Conservation (phyloP, 1,140 invertebrate species). For the Caenorhabditis elegans region WBcel235 BX284602.5:10615501-10616000, state of each 20-base stretch:
- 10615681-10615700: conserved; percentile 17
- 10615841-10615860: background rate
- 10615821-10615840: conserved; percentile 2
- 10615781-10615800: background rate
- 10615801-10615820: background rate
- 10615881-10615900: background rate
- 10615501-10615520: background rate
- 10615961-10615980: background rate
- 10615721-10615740: too few relatives aligned
- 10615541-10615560: background rate
- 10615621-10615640: background rate
- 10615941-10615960: background rate
- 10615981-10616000: background rate
- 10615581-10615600: conserved; percentile 12
- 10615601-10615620: background rate
- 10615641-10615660: background rate
- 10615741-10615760: too few relatives aligned
- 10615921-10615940: background rate
- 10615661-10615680: background rate
- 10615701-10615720: conserved; percentile 8
- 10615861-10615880: background rate
- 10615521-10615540: background rate
- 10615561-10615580: conserved; percentile 24
- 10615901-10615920: background rate
- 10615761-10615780: conserved; percentile 7